Percentiles rank a stretch among this genome's conserved stretches.
Conservation (phyloP, 2,888 invertebrate species). For the Acanthosepion pharaonis region DNA sequence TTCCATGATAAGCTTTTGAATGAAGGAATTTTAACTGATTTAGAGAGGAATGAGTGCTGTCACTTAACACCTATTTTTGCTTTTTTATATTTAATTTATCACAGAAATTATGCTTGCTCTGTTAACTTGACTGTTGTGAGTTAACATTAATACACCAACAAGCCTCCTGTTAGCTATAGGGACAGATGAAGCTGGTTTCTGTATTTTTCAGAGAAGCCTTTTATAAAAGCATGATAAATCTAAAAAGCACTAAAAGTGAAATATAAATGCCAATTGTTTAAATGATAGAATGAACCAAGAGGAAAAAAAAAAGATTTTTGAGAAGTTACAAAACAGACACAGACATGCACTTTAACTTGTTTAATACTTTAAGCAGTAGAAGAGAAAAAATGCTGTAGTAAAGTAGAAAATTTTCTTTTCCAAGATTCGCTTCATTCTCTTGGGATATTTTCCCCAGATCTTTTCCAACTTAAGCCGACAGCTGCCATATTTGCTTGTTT, state of each 20-base stretch:
- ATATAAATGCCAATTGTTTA: background rate
- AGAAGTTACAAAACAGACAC: background rate
- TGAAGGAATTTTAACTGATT: no score
- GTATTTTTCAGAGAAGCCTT: background rate
- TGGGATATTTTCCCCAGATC: background rate
- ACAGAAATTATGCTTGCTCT: no score
- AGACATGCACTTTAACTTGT: conserved; percentile 22
- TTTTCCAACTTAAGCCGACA: conserved; percentile 33
- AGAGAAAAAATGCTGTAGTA: background rate
- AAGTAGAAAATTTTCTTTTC: background rate
- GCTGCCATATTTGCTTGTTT: background rate
- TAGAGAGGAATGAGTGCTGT: no score
- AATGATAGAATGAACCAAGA: background rate
- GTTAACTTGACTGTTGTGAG: no score
- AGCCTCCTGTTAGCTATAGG: background rate
- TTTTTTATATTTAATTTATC: no score
- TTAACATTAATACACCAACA: background rate
- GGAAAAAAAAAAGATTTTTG: background rate
- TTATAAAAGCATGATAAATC: background rate
- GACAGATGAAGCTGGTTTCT: background rate
- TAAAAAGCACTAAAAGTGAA: background rate
- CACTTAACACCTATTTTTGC: no score
- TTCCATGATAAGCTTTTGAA: no score
- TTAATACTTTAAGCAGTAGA: background rate
- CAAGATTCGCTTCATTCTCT: background rate